phyloP scores from a whole-genome alignment of 64 coral and sea anemone genomes.

The Trachythela sp. region DNA sequence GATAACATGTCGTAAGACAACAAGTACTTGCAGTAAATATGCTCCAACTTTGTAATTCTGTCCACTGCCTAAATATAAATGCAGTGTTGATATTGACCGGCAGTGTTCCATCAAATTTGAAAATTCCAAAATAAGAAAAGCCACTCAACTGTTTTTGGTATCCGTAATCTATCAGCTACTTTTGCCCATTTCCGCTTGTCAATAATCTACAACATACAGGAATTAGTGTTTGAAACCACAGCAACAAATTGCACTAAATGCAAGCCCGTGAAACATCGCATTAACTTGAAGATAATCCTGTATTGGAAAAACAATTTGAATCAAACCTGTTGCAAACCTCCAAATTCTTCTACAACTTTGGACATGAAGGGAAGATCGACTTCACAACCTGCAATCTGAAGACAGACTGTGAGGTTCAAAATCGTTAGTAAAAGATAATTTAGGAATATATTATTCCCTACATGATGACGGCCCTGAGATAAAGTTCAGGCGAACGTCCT shows the following conservation, averaged over 20 bases:
- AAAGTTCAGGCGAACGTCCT: too few species aligned
- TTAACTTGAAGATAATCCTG: too few species aligned
- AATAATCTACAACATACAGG: conserved; percentile 43
- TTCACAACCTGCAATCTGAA: conserved; percentile 88
- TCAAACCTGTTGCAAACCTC: conserved; percentile 79
- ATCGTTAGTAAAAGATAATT: not conserved
- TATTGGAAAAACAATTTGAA: not conserved
- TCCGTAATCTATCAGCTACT: conserved; percentile 55
- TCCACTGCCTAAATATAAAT: conserved; percentile 54
- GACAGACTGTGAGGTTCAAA: not conserved
- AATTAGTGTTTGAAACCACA: not conserved
- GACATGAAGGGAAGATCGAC: conserved; percentile 81
- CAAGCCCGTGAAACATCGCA: too few species aligned
- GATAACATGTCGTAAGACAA: conserved; percentile 65
- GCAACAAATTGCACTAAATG: too few species aligned
- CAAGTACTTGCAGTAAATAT: conserved; percentile 74
- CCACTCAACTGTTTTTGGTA: conserved; percentile 63
- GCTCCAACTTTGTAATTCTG: conserved; percentile 60
- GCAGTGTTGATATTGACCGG: not conserved
- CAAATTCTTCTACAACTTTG: conserved; percentile 62
- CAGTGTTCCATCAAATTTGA: too few species aligned
- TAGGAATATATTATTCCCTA: too few species aligned
- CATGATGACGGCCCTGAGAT: too few species aligned
- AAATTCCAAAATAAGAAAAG: not conserved
- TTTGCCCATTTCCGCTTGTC: conserved; percentile 65